These are phyloP conservation scores for Phalacrocorax pelagicus DNA, from an alignment of 2,113 vertebrate genomes.

Conservation along the genomic window DNA sequence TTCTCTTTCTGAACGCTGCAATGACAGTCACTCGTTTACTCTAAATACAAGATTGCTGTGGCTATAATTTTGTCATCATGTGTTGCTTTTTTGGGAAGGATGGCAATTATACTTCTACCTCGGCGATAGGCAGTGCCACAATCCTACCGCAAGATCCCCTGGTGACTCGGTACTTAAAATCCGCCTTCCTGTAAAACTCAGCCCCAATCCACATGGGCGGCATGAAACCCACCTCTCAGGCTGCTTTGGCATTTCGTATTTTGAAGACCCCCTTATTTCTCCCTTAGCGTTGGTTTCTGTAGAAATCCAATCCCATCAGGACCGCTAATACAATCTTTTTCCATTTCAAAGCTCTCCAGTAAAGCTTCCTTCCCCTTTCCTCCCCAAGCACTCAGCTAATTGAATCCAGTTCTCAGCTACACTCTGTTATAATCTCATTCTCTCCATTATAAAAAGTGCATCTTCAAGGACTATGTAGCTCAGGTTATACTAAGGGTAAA, in stretches of 20 bases:
- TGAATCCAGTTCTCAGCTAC: neutral
- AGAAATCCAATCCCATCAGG: neutral
- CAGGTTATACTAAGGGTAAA: neutral
- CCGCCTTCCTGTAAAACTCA: neutral
- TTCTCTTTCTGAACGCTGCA: neutral
- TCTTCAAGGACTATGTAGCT: neutral
- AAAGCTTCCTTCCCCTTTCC: neutral
- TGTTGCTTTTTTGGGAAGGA: constrained; percentile 11
- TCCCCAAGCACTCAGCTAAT: neutral
- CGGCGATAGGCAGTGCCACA: neutral
- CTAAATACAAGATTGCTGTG: neutral
- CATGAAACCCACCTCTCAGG: neutral
- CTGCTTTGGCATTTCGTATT: neutral
- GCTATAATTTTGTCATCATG: neutral
- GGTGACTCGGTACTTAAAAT: rapidly evolving
- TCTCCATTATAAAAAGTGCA: neutral
- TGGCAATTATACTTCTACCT: neutral
- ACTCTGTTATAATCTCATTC: neutral
- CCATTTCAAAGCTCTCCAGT: neutral
- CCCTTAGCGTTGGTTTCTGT: neutral
- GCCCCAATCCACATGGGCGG: neutral
- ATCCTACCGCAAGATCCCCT: neutral
- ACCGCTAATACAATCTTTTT: neutral
- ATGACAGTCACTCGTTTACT: constrained; percentile 9
- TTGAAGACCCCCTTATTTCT: neutral